Evolutionary conservation across 1,140 invertebrate genomes (phyloP), one percentile per base, ranked within the genome.

Genomic region (Brachionus koreanus): DNA sequence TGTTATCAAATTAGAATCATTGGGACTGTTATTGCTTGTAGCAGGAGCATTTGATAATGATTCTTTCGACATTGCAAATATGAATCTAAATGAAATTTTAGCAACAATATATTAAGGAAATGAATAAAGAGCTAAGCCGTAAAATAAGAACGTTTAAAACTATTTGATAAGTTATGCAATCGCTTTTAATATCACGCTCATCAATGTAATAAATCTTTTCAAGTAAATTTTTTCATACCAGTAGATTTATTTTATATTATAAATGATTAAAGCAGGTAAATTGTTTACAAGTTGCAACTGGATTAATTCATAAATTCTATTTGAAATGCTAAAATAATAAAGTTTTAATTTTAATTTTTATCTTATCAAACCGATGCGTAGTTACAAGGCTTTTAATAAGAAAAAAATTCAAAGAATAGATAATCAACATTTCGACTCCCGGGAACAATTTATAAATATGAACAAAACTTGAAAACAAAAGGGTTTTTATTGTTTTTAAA

Each of bases 231-330:
- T 39, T 72, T 39, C 37, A 39, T 72, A 37, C 67, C 33, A 72
- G 9, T 72, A 72, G 33, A 65, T 33, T 39, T 46, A 74, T 43
- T 46, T 43, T 74, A 46, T 46, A 19, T 49, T 46, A 46, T 74
- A 74, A 46, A 74, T 74, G 25, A 74, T 74, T 46, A 74, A 74
- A 46, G 43, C 69, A 74, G 69, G 69, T 74, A 74, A 74, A 74
- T 74, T 74, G 42, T 74, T 74, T 74, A 74, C 25, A 10, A 72
- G 33, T 72, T 72, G 67, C 33, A 39, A 72, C 19, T 72, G 19
- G 49, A 57, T 57, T 57, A 57, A 23, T 25, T 57, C 37, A 10
- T 10, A 19, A 74, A 19, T 43, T 46, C 69, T 74, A 74, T 49
- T 74, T 74, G 19, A 74, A 74, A 74, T 74, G 69, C 25, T 74